Evolutionary conservation across 1,140 invertebrate genomes (phyloP).

Genomic region (Triops longicaudatus): DNA sequence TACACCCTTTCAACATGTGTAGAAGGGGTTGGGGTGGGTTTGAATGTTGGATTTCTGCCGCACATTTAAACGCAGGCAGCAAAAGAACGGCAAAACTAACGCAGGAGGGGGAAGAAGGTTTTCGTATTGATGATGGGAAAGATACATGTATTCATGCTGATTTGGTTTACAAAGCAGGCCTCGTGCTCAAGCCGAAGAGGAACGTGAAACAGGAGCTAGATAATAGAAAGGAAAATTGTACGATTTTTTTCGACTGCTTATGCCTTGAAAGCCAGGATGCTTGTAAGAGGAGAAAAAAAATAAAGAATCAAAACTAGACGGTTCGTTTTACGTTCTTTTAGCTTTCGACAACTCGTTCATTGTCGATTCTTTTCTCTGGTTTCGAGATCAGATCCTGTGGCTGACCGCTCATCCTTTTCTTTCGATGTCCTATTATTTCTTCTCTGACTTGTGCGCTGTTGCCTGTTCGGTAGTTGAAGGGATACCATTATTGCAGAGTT

Average conservation of each 20-base stretch:
- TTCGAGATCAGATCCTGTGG: not conserved
- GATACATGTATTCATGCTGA: constrained; percentile 7
- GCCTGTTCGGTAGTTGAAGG: not conserved
- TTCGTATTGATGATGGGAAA: not conserved
- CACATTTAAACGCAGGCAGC: not conserved
- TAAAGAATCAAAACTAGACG: not conserved
- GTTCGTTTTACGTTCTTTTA: not conserved
- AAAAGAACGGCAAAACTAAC: not conserved
- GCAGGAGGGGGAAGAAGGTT: not conserved
- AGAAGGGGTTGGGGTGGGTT: not conserved
- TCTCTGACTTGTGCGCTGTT: not conserved
- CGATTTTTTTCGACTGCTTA: not conserved
- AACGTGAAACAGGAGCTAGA: constrained; percentile 4
- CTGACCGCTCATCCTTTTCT: constrained; percentile 10
- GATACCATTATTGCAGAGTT: not conserved
- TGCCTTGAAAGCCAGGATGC: not conserved
- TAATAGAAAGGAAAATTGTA: constrained; percentile 5
- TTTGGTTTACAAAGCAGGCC: constrained; percentile 4
- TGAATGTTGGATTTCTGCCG: not conserved
- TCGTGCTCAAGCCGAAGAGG: not conserved
- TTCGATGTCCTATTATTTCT: not conserved
- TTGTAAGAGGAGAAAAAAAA: not conserved
- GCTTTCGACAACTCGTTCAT: not conserved
- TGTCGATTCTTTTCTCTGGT: not conserved
- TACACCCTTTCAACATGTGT: not conserved